A percentile compares a stretch with the other conserved stretches of the same genome.
phyloP scores from a whole-genome alignment of 2,888 invertebrate species.

The Labia minor region DNA sequence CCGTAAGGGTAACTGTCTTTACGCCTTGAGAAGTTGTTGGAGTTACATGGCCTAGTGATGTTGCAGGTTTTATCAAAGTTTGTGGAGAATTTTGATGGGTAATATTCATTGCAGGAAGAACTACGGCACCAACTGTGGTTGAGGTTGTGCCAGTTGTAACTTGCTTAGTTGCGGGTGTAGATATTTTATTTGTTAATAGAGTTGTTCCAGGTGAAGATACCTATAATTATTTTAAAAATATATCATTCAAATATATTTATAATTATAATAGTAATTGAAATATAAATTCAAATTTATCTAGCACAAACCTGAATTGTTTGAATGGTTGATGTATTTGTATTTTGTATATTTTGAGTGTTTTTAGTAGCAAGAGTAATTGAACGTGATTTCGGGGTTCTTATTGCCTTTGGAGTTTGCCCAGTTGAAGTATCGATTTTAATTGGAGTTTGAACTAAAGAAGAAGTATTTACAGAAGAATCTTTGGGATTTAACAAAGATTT shows the following conservation, averaged over 20 bases:
- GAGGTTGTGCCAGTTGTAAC: constrained; percentile 8
- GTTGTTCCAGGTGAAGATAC: neutral
- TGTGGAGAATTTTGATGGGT: neutral
- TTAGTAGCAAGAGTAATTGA: neutral
- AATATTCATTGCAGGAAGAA: neutral
- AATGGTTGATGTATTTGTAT: neutral
- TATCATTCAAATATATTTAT: no score
- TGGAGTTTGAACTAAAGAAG: constrained; percentile 30
- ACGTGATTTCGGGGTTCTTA: constrained; percentile 19
- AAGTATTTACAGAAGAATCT: no score
- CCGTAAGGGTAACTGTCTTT: constrained; percentile 24
- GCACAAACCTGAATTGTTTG: neutral
- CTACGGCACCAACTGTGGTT: neutral
- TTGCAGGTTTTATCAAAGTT: neutral
- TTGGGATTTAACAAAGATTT: no score
- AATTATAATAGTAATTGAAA: no score
- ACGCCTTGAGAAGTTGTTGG: neutral
- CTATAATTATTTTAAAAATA: neutral
- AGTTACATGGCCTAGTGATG: neutral
- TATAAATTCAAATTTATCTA: no score
- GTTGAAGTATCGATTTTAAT: constrained; percentile 29
- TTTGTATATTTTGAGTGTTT: neutral
- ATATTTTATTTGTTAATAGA: neutral
- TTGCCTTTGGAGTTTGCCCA: constrained; percentile 25
- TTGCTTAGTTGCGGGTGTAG: neutral